Evolutionary conservation across 2,113 vertebrate species (phyloP), one percentile per base, ranked within the genome.

Genomic region (Sterna hirundo): DNA sequence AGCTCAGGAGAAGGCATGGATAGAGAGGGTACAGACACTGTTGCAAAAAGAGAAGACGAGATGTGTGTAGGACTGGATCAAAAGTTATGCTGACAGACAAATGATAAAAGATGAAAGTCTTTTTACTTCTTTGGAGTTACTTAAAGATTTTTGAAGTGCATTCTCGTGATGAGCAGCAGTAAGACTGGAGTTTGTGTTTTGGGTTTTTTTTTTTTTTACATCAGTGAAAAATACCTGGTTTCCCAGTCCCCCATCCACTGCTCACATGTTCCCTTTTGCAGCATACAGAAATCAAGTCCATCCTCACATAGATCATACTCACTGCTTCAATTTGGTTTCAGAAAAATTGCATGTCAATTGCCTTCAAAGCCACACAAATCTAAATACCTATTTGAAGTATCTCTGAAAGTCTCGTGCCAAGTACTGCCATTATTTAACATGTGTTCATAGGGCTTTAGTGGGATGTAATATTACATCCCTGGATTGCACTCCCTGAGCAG

Each of bases 291-390:
- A 66, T 23, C 90, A 86, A 82, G 16, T 61, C 64, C 54, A 38
- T 36, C 65, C 13, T 21, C 49, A 26, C 1, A 0, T 29, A 88
- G 70, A 65, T 76, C 40, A 27, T 15, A 88, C 40, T 25, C 13
- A 62, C 64, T 13, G 5, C 72, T 95, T 97, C 80, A 90, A 74
- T 58, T 91, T 1, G 0, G 12, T 40, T 84, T 89, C 51, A 70
- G 83, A 85, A 94, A 52, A 88, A 93, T 60, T 86, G 65, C 30
- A 79, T 40, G 42, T 74, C 91, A 96, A 44, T 70, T 83, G 71
- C 84, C 40, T 74, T 90, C 91, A 75, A 47, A 29, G 51, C 32
- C 25, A 18, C 51, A 79, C 29, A 88, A 84, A 87, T 80, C 58
- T 27, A 36, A 97, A 90, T 30, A 38, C 6, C 17, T 3, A 65